Conservation (phyloP, 1,140 invertebrate species). For the Lepidostoma basale region DNA sequence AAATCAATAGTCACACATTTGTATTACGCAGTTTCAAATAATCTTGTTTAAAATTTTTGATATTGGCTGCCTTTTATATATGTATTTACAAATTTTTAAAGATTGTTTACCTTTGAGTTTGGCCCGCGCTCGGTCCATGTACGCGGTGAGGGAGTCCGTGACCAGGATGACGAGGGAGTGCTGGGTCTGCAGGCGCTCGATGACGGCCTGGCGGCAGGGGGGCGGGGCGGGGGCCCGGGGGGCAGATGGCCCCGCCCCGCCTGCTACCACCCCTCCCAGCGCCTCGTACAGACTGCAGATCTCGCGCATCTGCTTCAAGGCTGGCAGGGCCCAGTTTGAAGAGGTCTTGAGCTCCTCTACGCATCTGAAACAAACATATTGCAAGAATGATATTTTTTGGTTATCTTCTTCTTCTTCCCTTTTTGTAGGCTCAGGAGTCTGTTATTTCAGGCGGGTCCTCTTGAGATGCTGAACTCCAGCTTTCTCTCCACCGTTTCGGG, state of each 20-base stretch:
- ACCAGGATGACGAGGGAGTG: conserved; percentile 93
- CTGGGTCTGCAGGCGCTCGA: conserved; percentile 89
- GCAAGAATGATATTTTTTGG: too few relatives aligned
- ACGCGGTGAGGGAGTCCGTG: conserved; percentile 88
- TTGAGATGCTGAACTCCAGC: too few relatives aligned
- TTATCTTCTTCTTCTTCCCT: too few relatives aligned
- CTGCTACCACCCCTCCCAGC: conserved; percentile 69
- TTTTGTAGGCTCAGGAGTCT: too few relatives aligned
- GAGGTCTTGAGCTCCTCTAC: conserved; percentile 91
- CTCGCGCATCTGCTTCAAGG: conserved; percentile 93
- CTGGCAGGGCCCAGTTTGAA: conserved; percentile 91
- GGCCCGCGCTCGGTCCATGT: conserved; percentile 85
- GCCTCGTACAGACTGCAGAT: conserved; percentile 94
- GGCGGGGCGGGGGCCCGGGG: conserved; percentile 63
- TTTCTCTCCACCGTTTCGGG: too few relatives aligned
- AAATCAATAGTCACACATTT: too few relatives aligned
- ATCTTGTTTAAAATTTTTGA: background rate
- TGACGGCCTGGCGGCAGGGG: conserved; percentile 77
- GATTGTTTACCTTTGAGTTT: conserved; percentile 65
- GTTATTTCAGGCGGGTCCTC: too few relatives aligned
- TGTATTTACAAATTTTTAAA: background rate
- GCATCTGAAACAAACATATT: conserved; percentile 62
- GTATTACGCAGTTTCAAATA: background rate
- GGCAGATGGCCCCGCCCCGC: conserved; percentile 44
- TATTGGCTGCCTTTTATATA: background rate